phyloP scores from a whole-genome alignment of 2,888 invertebrate species.

The Lycaena phlaeas region DNA sequence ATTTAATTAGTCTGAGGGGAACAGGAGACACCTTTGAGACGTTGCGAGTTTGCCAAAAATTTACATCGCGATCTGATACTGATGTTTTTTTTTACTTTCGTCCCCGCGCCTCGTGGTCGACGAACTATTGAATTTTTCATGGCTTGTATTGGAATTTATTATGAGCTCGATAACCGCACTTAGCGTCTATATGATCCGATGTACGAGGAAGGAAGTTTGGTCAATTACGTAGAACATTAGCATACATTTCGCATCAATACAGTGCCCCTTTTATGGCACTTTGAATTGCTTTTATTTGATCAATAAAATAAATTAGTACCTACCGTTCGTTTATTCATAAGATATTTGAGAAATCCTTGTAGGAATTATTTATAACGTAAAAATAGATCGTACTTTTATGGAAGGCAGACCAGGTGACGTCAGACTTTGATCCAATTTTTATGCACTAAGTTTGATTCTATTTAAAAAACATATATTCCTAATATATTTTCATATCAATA shows the following conservation, averaged over 20 bases:
- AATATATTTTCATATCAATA: too few species aligned
- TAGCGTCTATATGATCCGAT: constrained; percentile 48
- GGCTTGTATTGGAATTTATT: constrained; percentile 47
- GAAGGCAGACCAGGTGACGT: neutral
- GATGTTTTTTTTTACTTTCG: constrained; percentile 58
- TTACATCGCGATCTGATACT: constrained; percentile 54
- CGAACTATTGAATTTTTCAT: constrained; percentile 67
- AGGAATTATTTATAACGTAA: neutral
- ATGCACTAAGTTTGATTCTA: too few species aligned
- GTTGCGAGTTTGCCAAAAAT: constrained; percentile 59
- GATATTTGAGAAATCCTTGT: neutral
- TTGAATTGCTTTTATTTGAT: constrained; percentile 51
- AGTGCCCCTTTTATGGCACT: constrained; percentile 43
- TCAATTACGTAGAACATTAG: constrained; percentile 55
- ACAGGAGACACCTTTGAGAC: neutral
- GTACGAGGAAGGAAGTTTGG: constrained; percentile 49
- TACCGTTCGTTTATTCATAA: constrained; percentile 17
- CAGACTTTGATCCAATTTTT: too few species aligned
- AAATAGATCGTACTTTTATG: neutral
- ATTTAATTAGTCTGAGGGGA: neutral
- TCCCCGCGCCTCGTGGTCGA: constrained; percentile 33
- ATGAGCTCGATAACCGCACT: constrained; percentile 40
- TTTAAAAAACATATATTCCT: too few species aligned
- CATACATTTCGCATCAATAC: constrained; percentile 58
- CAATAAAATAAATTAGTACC: constrained; percentile 54